Conservation (phyloP, 2,797 vertebrate genomes). For the Eulemur coronatus region DNA sequence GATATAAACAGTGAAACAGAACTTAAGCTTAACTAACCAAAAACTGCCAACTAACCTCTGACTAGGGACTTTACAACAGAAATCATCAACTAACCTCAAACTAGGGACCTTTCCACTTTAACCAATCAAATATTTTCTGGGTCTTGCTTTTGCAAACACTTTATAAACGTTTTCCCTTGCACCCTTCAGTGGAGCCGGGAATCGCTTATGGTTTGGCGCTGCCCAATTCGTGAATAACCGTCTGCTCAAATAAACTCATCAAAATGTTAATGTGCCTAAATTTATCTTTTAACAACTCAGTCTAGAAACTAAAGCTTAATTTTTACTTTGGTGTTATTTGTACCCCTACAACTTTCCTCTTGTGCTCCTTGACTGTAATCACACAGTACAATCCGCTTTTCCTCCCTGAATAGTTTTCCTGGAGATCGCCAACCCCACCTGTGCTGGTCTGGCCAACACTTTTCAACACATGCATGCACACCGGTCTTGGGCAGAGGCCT, state of each 20-base stretch:
- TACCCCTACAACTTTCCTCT: neutral
- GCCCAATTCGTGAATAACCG: neutral
- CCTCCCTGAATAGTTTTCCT: neutral
- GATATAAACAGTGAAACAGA: neutral
- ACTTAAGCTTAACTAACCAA: neutral
- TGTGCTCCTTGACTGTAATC: neutral
- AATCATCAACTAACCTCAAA: neutral
- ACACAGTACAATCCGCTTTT: neutral
- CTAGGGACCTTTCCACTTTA: neutral
- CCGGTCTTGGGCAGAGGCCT: neutral
- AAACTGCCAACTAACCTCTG: neutral
- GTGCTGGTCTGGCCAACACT: neutral
- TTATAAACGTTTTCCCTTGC: neutral
- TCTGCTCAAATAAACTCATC: neutral
- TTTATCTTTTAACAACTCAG: neutral
- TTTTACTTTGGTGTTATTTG: neutral
- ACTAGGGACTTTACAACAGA: neutral
- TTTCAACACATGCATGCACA: neutral
- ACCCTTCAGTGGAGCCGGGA: neutral
- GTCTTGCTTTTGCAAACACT: neutral
- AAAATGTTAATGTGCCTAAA: neutral
- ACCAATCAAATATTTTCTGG: neutral
- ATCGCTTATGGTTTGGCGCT: neutral
- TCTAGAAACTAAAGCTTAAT: neutral
- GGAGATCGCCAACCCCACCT: neutral